Base-by-base conservation (phyloP, 2,888 invertebrate genomes). In the Drosophila koepferae region DNA sequence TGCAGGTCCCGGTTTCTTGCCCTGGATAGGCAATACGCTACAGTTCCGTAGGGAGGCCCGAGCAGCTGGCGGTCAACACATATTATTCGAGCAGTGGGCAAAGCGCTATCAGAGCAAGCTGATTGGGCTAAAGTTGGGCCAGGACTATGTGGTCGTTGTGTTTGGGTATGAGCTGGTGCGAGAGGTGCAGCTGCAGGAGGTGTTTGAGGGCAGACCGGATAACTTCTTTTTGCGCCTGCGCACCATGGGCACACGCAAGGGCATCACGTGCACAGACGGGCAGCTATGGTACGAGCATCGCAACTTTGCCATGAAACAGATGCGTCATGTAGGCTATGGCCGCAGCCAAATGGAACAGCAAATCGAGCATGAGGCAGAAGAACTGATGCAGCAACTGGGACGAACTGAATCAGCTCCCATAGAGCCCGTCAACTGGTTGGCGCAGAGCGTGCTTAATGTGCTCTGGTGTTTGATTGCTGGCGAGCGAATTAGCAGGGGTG, bases 141-240 rank as follows among this genome's bases (percentile, higher is more conserved):
- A 91, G 5, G 94, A 94, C 54, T 90, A 93, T 8, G 93, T 95
- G 0, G 93, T 95, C 2, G 94, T 94, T 0, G 95, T 95, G 2
- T 94, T 94, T 31, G 94, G 95, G 0, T 94, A 94, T 80, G 92
- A 94, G 2, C 77, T 94, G 1, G 93, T 95, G 0, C 94, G 93
- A 16, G 93, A 94, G 63, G 93, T 96, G 3, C 93, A 96, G 54
- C 91, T 92, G 0, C 91, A 93, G 16, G 95, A 95, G 63, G 95
- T 94, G 28, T 96, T 94, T 78, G 95, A 95, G 68, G 95, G 95
- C 0, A 92, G 96, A 28, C 96, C 96, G 0, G 94, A 96, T 87
- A 95, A 94, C 70, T 95, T 95, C 83, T 96, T 96, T 80, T 92
- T 95, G 18, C 93, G 94, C 38, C 88, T 96, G 16, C 93, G 96